Evolutionary conservation across 2,113 vertebrate species (phyloP).

Genomic region (Clupea harengus): DNA sequence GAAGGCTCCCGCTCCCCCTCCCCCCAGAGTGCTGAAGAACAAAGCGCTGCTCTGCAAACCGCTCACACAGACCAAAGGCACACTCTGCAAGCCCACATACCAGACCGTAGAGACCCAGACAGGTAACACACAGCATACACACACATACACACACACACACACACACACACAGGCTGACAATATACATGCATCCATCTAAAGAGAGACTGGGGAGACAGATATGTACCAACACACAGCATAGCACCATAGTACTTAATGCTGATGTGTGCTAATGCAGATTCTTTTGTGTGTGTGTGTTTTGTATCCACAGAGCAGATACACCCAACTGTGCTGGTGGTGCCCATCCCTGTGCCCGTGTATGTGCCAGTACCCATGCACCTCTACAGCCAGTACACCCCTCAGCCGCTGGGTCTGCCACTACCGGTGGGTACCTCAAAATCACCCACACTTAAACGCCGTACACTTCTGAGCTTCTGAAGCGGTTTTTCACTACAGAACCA

Average conservation of each 20-base stretch:
- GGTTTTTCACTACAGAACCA: neutral
- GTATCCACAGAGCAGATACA: constrained; percentile 50
- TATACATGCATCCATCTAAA: neutral
- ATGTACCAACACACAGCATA: neutral
- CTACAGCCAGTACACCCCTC: constrained; percentile 88
- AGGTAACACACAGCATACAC: constrained; percentile 63
- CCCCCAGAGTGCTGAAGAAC: constrained; percentile 88
- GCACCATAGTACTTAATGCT: neutral
- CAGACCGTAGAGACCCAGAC: constrained; percentile 86
- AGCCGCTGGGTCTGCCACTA: constrained; percentile 83
- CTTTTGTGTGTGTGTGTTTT: neutral
- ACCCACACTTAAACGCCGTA: neutral
- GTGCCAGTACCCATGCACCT: constrained; percentile 92
- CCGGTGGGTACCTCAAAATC: constrained; percentile 77
- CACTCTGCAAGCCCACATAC: constrained; percentile 88
- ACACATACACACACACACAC: neutral
- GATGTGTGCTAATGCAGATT: neutral
- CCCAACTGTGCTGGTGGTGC: constrained; percentile 80
- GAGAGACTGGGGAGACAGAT: no score
- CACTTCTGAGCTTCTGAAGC: neutral
- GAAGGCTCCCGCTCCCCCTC: constrained; percentile 70
- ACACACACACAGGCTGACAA: no score
- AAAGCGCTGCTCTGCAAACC: constrained; percentile 93
- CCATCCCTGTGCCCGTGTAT: constrained; percentile 91
- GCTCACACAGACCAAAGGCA: constrained; percentile 92